Evolutionary conservation across 2,797 vertebrate species (phyloP).

Genomic region (Phoxinus dragarum): DNA sequence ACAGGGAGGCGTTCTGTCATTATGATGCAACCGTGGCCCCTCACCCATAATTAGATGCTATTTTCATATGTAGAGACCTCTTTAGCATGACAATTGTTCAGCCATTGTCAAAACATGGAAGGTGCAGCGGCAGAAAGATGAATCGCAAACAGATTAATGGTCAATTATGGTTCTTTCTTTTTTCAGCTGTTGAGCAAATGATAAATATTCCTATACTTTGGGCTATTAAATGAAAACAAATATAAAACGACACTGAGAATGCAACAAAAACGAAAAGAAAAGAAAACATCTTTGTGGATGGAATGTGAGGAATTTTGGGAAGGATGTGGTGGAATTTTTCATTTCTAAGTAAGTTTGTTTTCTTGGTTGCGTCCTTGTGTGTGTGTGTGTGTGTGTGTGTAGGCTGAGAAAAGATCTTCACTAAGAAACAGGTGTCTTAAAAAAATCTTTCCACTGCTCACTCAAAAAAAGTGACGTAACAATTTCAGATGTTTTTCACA

Average conservation of each 20-base stretch:
- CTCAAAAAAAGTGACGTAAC: neutral
- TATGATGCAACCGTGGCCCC: conserved; percentile 68
- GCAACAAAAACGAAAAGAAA: neutral
- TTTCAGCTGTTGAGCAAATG: neutral
- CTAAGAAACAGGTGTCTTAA: conserved; percentile 26
- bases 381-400: neutral
- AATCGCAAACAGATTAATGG: conserved; percentile 40
- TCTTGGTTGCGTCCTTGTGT: conserved; percentile 4
- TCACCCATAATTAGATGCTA: conserved; percentile 72
- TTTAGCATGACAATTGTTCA: conserved; percentile 70
- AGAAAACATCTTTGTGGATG: neutral
- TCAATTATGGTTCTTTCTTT: neutral
- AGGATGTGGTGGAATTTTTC: neutral
- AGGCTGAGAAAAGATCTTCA: conserved; percentile 14
- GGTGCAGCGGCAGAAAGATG: conserved; percentile 40
- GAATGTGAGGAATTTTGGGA: neutral
- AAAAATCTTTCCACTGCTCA: conserved; percentile 19
- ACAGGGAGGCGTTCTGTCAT: conserved; percentile 71
- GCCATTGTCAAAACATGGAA: conserved; percentile 60
- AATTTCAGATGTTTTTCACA: conserved; percentile 12
- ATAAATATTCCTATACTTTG: neutral
- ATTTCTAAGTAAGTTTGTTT: neutral
- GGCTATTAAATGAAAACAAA: neutral
- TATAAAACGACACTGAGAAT: neutral
- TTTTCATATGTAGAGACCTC: conserved; percentile 64